Evolutionary conservation across 2,797 vertebrate species (phyloP).

Genomic region (Propithecus perrieri): DNA sequence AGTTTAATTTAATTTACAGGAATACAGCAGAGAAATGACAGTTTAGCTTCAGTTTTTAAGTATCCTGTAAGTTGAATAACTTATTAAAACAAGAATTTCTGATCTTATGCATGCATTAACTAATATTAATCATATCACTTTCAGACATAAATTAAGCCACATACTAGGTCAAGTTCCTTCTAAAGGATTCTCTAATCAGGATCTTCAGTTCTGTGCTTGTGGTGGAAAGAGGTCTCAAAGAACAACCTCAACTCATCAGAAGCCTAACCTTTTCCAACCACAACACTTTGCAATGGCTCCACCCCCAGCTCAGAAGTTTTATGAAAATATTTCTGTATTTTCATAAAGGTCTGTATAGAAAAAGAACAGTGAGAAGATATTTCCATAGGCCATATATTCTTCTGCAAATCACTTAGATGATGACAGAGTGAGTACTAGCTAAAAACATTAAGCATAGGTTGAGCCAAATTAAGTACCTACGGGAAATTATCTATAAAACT

Average conservation of each 20-base stretch:
- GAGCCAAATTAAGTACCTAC: background rate
- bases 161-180: constrained; percentile 25
- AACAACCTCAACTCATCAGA: constrained; percentile 10
- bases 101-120: background rate
- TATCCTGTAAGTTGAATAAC: constrained; percentile 53
- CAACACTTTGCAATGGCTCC: background rate
- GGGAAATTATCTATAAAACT: background rate
- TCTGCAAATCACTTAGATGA: background rate
- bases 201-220: background rate
- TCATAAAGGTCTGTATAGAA: background rate
- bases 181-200: constrained; percentile 25
- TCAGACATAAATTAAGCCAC: constrained; percentile 33
- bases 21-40: constrained; percentile 31
- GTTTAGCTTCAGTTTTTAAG: constrained; percentile 53
- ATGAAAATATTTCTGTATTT: background rate
- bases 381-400: background rate
- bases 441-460: background rate
- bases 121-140: constrained; percentile 56
- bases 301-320: background rate
- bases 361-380: background rate
- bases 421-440: background rate
- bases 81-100: constrained; percentile 45
- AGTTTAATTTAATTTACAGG: constrained; percentile 60
- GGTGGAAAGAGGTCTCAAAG: background rate
- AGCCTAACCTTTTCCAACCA: background rate